A percentile compares a stretch with the other conserved stretches of the same genome.
phyloP scores from a whole-genome alignment of 2,113 vertebrate species.

The Zingel zingel region DNA sequence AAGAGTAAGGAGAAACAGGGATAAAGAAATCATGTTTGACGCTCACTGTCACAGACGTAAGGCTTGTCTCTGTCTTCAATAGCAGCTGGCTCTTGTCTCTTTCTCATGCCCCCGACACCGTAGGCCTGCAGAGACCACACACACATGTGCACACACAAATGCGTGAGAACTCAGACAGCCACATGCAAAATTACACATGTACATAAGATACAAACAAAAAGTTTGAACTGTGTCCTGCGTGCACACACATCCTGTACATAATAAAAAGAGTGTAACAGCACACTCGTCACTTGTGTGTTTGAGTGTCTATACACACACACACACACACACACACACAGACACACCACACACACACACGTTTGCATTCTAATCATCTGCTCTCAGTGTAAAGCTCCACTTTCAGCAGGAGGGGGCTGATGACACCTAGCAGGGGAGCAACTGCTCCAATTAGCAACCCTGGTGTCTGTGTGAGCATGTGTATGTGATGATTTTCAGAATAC shows the following conservation, averaged over 20 bases:
- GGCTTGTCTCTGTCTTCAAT: conserved; percentile 96
- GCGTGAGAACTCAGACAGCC: conserved; percentile 15
- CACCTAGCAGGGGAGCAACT: conserved; percentile 82
- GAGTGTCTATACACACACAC: conserved; percentile 19
- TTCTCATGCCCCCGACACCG: conserved; percentile 92
- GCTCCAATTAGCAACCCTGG: conserved; percentile 80
- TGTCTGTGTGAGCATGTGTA: conserved; percentile 59
- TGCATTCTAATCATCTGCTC: conserved; percentile 79
- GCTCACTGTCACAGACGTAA: conserved; percentile 97
- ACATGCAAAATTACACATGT: conserved; percentile 9
- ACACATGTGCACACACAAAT: conserved; percentile 35
- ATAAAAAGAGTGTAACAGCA: conserved; percentile 32
- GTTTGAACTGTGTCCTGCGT: conserved; percentile 47
- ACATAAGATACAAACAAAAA: conserved; percentile 47
- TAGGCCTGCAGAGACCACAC: conserved; percentile 84
- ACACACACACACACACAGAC: conserved; percentile 21
- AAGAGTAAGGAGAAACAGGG: neutral
- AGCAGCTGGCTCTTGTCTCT: conserved; percentile 90
- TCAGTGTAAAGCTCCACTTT: conserved; percentile 76
- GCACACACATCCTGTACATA: conserved; percentile 13
- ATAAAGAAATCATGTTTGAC: conserved; percentile 2
- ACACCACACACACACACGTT: conserved; percentile 39
- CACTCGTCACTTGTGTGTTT: conserved; percentile 35
- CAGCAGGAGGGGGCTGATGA: conserved; percentile 83
- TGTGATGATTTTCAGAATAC: conserved; percentile 56